Evolutionary conservation across 2,113 vertebrate genomes (phyloP).

Genomic region (Dasyornis broadbenti): DNA sequence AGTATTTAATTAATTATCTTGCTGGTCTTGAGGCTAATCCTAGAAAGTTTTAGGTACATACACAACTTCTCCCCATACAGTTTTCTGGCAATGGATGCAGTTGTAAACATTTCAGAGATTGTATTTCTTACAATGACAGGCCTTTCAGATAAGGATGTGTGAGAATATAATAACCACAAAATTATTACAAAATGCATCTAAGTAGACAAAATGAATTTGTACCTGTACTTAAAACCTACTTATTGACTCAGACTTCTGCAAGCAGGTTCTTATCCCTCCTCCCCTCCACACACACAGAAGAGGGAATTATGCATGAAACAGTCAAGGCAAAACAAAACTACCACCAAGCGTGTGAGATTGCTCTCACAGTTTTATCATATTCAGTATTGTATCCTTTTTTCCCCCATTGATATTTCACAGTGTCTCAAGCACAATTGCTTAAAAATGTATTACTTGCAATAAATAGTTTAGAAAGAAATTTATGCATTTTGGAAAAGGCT

Average conservation of each 20-base stretch:
- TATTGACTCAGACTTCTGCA: not conserved
- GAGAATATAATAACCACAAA: not conserved
- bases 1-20: not conserved
- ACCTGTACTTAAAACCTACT: not conserved
- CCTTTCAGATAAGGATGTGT: not conserved
- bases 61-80: not conserved
- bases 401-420: not conserved
- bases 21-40: not conserved
- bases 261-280: not conserved
- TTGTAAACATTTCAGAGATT: not conserved
- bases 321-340: not conserved
- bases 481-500: not conserved
- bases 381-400: not conserved
- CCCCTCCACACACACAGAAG: not conserved
- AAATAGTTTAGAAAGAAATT: not conserved
- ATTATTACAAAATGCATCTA: not conserved
- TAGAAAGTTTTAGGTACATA: not conserved
- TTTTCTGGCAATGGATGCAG: not conserved
- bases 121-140: not conserved
- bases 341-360: not conserved
- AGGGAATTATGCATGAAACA: not conserved
- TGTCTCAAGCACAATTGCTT: not conserved
- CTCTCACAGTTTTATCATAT: not conserved
- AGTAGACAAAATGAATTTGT: not conserved
- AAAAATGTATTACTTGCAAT: not conserved